Percentiles rank a stretch among this genome's conserved stretches.
Evolutionary conservation across 2,113 vertebrate genomes (phyloP).

Genomic region (Pseudorectes ferrugineus): DNA sequence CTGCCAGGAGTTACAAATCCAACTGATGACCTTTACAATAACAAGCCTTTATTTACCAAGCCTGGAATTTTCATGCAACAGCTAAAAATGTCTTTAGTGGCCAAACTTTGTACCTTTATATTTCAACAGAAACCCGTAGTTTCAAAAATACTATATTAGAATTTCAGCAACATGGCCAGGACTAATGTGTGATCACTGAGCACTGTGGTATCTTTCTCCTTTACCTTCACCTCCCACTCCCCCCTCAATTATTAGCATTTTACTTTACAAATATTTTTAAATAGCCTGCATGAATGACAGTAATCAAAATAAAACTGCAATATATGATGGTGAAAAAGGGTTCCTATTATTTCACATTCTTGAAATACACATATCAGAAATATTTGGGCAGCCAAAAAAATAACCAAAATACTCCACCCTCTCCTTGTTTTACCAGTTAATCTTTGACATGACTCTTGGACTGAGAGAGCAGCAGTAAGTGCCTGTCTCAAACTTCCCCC

Average conservation of each 20-base stretch:
- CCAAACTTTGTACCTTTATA: background rate
- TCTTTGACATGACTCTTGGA: conserved; percentile 29
- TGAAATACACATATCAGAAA: background rate
- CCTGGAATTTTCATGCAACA: background rate
- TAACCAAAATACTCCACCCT: background rate
- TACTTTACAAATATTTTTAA: background rate
- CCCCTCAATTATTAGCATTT: background rate
- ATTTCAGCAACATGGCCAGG: background rate
- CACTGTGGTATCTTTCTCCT: background rate
- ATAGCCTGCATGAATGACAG: background rate
- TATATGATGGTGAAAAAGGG: background rate
- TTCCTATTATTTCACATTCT: background rate
- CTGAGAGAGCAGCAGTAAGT: background rate
- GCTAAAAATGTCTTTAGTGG: background rate
- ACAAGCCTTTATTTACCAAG: conserved; percentile 51
- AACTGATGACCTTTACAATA: conserved; percentile 18
- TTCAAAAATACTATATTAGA: background rate
- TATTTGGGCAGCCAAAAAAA: background rate
- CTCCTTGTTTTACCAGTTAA: conserved; percentile 18
- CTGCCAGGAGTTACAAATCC: background rate
- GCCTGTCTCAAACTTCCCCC: background rate
- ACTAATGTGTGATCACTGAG: background rate
- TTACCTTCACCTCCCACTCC: background rate
- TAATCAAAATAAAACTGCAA: background rate
- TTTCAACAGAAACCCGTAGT: background rate